Percentiles rank a stretch among this genome's conserved stretches.
These are phyloP conservation scores for Enteromius argenteus DNA, from an alignment of 2,797 vertebrate species.

Conservation along the genomic window DNA sequence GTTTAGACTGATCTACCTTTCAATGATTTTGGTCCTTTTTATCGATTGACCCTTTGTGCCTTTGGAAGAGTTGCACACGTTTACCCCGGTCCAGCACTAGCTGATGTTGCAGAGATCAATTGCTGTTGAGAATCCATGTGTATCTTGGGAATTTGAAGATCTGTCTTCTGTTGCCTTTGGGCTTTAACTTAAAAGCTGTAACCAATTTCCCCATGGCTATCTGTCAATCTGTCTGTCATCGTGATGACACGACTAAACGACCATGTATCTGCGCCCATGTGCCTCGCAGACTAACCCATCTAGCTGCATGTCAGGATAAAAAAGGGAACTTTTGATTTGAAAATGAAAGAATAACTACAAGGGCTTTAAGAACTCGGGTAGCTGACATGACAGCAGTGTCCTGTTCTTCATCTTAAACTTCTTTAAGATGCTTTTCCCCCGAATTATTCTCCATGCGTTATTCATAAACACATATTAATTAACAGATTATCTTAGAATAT, in stretches of 20 bases:
- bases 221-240: conserved; percentile 37
- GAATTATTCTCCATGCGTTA: background rate
- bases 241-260: background rate
- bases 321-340: conserved; percentile 1
- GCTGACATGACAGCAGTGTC: background rate
- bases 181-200: conserved; percentile 40
- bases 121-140: conserved; percentile 37
- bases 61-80: conserved; percentile 34
- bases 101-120: conserved; percentile 48
- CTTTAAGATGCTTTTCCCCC: background rate
- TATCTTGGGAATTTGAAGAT: conserved; percentile 47
- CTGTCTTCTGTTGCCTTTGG: conserved; percentile 31
- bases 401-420: background rate
- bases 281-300: background rate
- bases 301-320: background rate
- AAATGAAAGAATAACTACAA: conserved; percentile 14
- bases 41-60: conserved; percentile 47
- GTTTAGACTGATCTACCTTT: conserved; percentile 52
- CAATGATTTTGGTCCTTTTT: conserved; percentile 39
- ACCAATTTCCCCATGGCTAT: conserved; percentile 26
- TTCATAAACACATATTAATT: background rate
- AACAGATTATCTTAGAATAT: background rate
- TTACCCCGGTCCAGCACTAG: conserved; percentile 29
- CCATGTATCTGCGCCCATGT: background rate
- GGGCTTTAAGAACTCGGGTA: background rate